phyloP scores from a whole-genome alignment of 2,797 vertebrate species.

The Chelon labrosus region DNA sequence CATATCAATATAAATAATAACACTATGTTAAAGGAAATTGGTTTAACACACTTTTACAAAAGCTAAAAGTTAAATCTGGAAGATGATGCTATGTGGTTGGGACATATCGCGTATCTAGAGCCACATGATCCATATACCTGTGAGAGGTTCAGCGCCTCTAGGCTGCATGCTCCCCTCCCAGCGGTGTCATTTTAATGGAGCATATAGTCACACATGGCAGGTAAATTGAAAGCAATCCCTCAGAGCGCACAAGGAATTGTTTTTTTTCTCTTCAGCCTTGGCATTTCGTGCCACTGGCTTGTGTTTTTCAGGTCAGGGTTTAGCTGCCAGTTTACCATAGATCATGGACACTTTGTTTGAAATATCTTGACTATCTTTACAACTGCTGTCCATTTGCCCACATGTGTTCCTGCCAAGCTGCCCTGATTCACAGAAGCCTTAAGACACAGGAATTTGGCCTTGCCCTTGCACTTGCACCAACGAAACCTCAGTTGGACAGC shows the following conservation, averaged over 20 bases:
- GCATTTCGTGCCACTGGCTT: conserved; percentile 59
- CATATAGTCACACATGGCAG: conserved; percentile 20
- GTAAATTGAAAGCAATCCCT: conserved; percentile 35
- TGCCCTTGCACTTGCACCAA: conserved; percentile 72
- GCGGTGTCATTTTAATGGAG: conserved; percentile 20
- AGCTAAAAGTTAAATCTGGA: conserved; percentile 12
- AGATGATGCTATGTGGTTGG: neutral
- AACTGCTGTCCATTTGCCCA: conserved; percentile 85
- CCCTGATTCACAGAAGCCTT: conserved; percentile 82
- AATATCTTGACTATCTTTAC: conserved; percentile 84
- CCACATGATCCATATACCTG: neutral
- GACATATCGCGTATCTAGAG: neutral
- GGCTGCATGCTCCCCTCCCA: neutral
- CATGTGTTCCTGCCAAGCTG: conserved; percentile 81
- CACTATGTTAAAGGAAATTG: neutral
- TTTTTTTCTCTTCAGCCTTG: conserved; percentile 54
- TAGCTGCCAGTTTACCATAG: conserved; percentile 81
- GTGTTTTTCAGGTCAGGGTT: conserved; percentile 61
- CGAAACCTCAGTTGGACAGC: conserved; percentile 69
- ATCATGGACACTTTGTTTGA: conserved; percentile 85
- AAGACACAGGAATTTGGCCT: conserved; percentile 80
- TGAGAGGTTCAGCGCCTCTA: neutral
- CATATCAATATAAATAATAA: too few relatives aligned
- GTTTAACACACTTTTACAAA: neutral
- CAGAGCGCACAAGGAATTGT: conserved; percentile 28